Percentiles rank a stretch among this genome's conserved stretches.
phyloP scores from a whole-genome alignment of 2,888 invertebrate genomes.

The Leptopterna dolabrata region DNA sequence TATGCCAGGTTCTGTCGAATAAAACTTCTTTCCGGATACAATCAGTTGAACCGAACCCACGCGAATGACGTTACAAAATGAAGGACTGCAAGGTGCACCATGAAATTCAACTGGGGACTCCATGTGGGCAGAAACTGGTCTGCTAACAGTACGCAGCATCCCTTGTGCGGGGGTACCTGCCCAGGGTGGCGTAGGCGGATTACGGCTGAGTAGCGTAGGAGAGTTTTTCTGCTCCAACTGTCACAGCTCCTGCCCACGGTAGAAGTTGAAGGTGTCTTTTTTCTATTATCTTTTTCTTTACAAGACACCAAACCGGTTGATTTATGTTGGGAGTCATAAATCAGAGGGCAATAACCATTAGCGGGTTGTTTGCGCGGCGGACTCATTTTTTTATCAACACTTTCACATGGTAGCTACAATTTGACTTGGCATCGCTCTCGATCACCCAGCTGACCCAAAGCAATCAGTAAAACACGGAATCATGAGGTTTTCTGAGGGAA shows the following conservation, averaged over 20 bases:
- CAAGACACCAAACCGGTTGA: neutral
- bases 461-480: no score
- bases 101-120: neutral
- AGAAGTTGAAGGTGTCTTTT: neutral
- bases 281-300: neutral
- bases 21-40: neutral
- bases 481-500: no score
- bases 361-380: neutral
- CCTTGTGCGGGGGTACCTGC: neutral
- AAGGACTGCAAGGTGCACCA: constrained; percentile 2
- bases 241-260: neutral
- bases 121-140: neutral
- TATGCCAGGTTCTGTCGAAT: neutral
- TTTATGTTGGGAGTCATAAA: neutral
- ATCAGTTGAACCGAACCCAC: neutral
- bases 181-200: neutral
- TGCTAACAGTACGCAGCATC: neutral
- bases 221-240: constrained; percentile 6
- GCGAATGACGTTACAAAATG: neutral
- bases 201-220: neutral
- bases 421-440: no score
- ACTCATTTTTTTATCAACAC: neutral
- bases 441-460: no score
- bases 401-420: neutral
- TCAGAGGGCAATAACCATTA: neutral